phyloP scores from a whole-genome alignment of 2,888 invertebrate species.

The Ormyrus rosae region DNA sequence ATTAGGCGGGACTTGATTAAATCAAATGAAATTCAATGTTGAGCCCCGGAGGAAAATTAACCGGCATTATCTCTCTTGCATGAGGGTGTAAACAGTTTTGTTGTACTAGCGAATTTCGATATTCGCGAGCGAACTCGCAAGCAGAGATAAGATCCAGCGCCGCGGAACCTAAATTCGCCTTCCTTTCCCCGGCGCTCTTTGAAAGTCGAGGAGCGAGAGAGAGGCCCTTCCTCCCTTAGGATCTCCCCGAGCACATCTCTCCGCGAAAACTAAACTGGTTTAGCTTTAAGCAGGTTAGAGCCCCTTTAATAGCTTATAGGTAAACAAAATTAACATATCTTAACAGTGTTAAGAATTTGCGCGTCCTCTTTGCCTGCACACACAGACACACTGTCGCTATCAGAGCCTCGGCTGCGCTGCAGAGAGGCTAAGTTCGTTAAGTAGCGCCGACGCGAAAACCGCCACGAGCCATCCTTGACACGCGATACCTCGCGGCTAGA shows the following conservation, averaged over 20 bases:
- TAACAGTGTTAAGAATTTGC: slow-evolving; percentile 76
- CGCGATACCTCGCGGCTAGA: slow-evolving; percentile 65
- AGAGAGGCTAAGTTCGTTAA: slow-evolving; percentile 73
- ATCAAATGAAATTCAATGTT: slow-evolving; percentile 50
- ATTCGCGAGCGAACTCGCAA: slow-evolving; percentile 55
- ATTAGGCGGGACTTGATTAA: slow-evolving; percentile 38
- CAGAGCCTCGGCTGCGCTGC: slow-evolving; percentile 13
- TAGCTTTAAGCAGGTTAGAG: slow-evolving; percentile 75
- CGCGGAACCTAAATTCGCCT: slow-evolving; percentile 49
- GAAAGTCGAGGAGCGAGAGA: slow-evolving; percentile 25
- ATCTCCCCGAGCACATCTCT: slow-evolving; percentile 70
- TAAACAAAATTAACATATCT: slow-evolving; percentile 77
- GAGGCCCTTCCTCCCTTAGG: slow-evolving; percentile 60
- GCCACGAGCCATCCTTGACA: slow-evolving; percentile 71
- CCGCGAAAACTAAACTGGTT: slow-evolving; percentile 75
- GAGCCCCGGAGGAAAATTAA: slow-evolving; percentile 31
- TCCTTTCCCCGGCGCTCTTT: slow-evolving; percentile 13
- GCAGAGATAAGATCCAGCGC: slow-evolving; percentile 54
- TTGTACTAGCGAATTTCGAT: slow-evolving; percentile 62
- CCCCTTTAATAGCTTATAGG: slow-evolving; percentile 76
- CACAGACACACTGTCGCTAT: slow-evolving; percentile 24
- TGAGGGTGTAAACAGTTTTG: slow-evolving; percentile 50
- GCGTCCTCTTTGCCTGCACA: slow-evolving; percentile 60
- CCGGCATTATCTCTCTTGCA: slow-evolving; percentile 29
- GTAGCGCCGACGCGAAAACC: slow-evolving; percentile 73